These are phyloP conservation scores for Ips typographus DNA, from an alignment of 1,140 invertebrate species.

Conservation along the genomic window DNA sequence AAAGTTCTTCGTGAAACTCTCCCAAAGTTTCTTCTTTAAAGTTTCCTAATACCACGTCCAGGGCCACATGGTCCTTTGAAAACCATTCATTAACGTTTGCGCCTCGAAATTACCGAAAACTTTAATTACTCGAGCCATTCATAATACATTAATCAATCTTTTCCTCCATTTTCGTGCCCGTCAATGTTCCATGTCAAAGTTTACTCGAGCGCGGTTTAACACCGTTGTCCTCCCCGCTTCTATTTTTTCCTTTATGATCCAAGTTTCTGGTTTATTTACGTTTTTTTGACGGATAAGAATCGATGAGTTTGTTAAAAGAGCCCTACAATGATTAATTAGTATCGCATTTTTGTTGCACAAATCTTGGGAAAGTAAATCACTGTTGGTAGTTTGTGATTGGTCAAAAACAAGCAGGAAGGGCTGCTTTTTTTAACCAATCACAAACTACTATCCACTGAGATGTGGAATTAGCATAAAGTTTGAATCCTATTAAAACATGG, in stretches of 20 bases:
- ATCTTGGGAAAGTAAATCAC: no score
- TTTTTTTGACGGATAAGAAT: slow-evolving; percentile 5
- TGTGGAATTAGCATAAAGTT: no score
- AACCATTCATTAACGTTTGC: slow-evolving; percentile 1
- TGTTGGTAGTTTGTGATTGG: no score
- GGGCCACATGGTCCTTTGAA: slow-evolving; percentile 2
- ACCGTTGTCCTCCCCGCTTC: not conserved
- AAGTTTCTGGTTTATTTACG: slow-evolving; percentile 6
- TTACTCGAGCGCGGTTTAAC: slow-evolving; percentile 11
- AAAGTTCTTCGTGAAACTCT: not conserved
- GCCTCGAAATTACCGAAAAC: slow-evolving; percentile 9
- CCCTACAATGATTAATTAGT: no score
- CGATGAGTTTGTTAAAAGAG: not conserved
- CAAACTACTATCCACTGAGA: no score
- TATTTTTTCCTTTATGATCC: not conserved
- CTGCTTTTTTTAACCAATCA: no score
- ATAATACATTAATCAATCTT: slow-evolving; percentile 19
- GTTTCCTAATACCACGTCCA: not conserved
- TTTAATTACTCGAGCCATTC: slow-evolving; percentile 6
- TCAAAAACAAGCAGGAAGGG: no score
- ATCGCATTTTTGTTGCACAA: no score
- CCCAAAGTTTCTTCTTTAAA: slow-evolving; percentile 6
- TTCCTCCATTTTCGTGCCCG: slow-evolving; percentile 2
- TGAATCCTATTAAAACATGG: no score
- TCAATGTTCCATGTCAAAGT: slow-evolving; percentile 16